phyloP scores from a whole-genome alignment of 2,888 invertebrate genomes.

The Drosophila parthenogenetica region DNA sequence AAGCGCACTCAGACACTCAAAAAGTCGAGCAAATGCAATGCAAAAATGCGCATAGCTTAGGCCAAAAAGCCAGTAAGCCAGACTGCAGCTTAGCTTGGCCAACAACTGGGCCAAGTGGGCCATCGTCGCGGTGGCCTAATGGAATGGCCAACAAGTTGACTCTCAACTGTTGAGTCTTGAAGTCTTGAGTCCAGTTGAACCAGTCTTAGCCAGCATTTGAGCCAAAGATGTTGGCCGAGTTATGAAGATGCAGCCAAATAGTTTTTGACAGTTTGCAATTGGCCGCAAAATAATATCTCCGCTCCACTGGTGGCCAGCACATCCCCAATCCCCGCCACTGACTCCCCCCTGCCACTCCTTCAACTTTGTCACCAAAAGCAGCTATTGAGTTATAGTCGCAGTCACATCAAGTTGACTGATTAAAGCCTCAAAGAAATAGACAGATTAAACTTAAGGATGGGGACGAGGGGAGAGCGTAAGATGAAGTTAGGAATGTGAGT shows the following conservation, averaged over 20 bases:
- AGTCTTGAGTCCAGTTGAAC: conserved; percentile 38
- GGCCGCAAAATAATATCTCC: conserved; percentile 56
- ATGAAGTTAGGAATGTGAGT: too few relatives aligned
- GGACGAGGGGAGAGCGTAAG: neutral
- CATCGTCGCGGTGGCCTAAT: conserved; percentile 61
- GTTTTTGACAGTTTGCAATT: conserved; percentile 74
- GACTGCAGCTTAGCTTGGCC: conserved; percentile 17
- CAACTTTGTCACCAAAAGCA: conserved; percentile 4
- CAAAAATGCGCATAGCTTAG: conserved; percentile 62
- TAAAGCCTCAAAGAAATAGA: conserved; percentile 10
- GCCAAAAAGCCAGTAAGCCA: conserved; percentile 41
- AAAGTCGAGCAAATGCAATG: conserved; percentile 46
- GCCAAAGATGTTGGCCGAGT: conserved; percentile 51
- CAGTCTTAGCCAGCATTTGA: conserved; percentile 30
- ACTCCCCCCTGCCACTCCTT: neutral
- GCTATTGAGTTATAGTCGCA: conserved; percentile 23
- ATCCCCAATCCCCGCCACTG: neutral
- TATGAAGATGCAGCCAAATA: conserved; percentile 76
- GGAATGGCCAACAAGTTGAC: conserved; percentile 50
- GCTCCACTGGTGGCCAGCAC: conserved; percentile 51
- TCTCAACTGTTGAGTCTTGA: conserved; percentile 10
- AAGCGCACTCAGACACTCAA: conserved; percentile 5
- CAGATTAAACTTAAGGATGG: neutral
- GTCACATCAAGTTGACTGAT: conserved; percentile 43
- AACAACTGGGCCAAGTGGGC: conserved; percentile 64